A percentile compares a stretch with the other conserved stretches of the same genome.
phyloP scores from a whole-genome alignment of 2,113 vertebrate species.

The Varanus komodoensis region DNA sequence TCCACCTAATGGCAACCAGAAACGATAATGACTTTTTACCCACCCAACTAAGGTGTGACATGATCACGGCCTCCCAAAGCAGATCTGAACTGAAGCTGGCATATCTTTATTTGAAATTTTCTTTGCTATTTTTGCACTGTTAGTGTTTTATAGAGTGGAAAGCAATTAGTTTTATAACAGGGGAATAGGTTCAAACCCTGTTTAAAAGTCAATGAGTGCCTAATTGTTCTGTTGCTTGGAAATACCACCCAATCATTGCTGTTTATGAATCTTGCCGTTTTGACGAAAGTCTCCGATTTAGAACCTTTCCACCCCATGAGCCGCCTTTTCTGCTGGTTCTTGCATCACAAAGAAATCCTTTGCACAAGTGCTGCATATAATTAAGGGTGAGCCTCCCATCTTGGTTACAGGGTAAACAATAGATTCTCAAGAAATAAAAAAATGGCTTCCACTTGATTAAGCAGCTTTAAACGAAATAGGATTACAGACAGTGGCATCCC shows the following conservation, averaged over 20 bases:
- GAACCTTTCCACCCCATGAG: constrained; percentile 47
- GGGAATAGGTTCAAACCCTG: constrained; percentile 60
- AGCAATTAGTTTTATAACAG: constrained; percentile 73
- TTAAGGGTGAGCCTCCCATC: constrained; percentile 56
- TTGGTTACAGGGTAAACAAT: constrained; percentile 31
- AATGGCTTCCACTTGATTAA: constrained; percentile 57
- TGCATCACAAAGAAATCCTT: neutral
- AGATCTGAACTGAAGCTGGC: constrained; percentile 23
- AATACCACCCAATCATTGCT: constrained; percentile 68
- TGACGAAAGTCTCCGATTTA: constrained; percentile 19
- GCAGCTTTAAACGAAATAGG: constrained; percentile 58
- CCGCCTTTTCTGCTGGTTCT: constrained; percentile 41
- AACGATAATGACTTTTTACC: constrained; percentile 21
- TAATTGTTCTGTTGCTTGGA: constrained; percentile 74
- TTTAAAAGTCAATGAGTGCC: constrained; percentile 63
- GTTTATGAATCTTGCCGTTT: constrained; percentile 54
- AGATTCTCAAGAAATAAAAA: constrained; percentile 44
- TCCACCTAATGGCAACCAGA: constrained; percentile 24
- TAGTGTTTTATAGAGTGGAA: constrained; percentile 56
- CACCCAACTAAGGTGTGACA: neutral
- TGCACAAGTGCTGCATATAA: constrained; percentile 42
- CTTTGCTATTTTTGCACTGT: constrained; percentile 46
- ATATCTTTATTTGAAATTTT: constrained; percentile 58
- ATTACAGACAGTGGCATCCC: constrained; percentile 50
- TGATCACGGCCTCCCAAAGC: constrained; percentile 26